Evolutionary conservation across 2,113 vertebrate species (phyloP).

Genomic region (Hipposideros armiger): DNA sequence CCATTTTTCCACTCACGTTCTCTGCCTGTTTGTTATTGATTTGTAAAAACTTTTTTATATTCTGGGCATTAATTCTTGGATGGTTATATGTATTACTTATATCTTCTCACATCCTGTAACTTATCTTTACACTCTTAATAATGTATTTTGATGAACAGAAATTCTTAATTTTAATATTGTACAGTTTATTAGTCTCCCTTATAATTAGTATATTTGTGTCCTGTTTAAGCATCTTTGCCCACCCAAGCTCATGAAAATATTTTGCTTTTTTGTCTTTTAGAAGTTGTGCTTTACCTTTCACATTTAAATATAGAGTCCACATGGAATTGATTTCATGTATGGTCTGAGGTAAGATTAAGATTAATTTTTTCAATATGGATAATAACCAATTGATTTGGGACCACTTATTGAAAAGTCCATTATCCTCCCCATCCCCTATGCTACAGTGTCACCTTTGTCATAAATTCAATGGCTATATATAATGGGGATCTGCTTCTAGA

Average conservation of each 20-base stretch:
- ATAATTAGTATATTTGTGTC: neutral
- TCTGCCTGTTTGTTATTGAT: neutral
- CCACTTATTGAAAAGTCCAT: neutral
- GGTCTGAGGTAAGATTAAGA: neutral
- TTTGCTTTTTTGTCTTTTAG: slow-evolving; percentile 43
- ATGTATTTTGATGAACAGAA: neutral
- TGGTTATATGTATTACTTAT: neutral
- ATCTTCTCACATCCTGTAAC: neutral
- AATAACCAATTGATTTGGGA: neutral
- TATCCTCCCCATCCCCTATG: neutral
- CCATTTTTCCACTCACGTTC: slow-evolving; percentile 19
- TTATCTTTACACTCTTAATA: slow-evolving; percentile 2
- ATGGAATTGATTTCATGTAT: neutral
- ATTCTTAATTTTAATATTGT: neutral
- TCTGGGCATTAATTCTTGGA: slow-evolving; percentile 4
- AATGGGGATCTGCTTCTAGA: neutral
- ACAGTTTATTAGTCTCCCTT: neutral
- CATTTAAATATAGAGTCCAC: neutral
- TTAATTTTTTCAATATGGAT: neutral
- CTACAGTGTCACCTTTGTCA: neutral
- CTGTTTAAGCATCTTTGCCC: neutral
- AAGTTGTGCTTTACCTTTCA: slow-evolving; percentile 26
- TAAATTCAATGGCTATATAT: neutral
- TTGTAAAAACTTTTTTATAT: slow-evolving; percentile 36
- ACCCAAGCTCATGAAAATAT: neutral